Base-by-base conservation (phyloP, 2,113 vertebrate genomes). In the Herpailurus yagouaroundi region DNA sequence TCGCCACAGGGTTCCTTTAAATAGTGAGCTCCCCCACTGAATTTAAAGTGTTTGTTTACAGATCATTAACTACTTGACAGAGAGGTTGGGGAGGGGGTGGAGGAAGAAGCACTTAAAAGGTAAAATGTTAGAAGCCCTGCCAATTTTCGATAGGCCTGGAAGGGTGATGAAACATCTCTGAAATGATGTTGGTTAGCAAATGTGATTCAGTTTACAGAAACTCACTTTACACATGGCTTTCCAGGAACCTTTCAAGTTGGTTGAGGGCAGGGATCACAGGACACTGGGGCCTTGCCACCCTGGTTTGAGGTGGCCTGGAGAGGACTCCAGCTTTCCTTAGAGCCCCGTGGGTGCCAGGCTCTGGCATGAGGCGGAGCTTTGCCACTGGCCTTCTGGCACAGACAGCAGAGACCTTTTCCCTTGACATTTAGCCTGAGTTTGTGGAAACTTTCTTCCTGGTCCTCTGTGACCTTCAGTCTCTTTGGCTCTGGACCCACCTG, bases 31-130 rank as follows among this genome's bases (percentile, higher is more conserved):
- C 96, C 95, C 97, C 97, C 77, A 97, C 97, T 97, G 97, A 97
- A 98, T 96, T 92, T 97, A 93, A 98, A 98, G 97, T 98, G 98
- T 98, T 98, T 98, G 92, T 98, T 98, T 98, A 98, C 96, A 98
- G 97, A 98, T 97, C 97, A 95, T 97, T 98, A 98, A 94, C 94
- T 98, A 89, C 97, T 97, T 97, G 97, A 97, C 88, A 45, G 92
- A 91, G 96, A 96, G 90, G 97, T 92, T 96, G 90, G 95, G 94
- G 92, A 85, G 68, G 63, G 57, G 86, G 50, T 81, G 86, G 85
- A 69, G 88, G 94, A 96, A 94, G 96, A 66, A 83, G n/a, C 84
- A 83, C 96, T 97, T 96, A 96, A 96, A 98, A 98, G 95, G 97
- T 98, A 97, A 94, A 89, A 93, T 93, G 96, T 97, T 95, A 92